Percentiles rank a stretch among this genome's conserved stretches.
Evolutionary conservation across 2,113 vertebrate genomes (phyloP).

Genomic region (Tenebrosternarchus preto): DNA sequence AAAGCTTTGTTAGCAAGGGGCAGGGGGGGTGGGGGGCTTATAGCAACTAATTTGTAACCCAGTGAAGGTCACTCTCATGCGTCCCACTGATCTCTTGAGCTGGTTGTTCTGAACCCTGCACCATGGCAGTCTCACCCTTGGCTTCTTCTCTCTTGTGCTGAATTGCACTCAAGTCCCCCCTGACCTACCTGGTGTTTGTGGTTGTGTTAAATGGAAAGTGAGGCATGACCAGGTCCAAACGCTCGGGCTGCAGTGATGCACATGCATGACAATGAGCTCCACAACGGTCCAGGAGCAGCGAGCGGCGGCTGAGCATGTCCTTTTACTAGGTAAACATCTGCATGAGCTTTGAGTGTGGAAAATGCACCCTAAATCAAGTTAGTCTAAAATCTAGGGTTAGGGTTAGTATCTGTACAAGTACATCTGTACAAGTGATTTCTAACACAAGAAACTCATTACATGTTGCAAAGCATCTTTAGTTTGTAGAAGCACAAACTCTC

Average conservation of each 20-base stretch:
- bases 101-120: slow-evolving; percentile 7
- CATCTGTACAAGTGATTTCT: too few species aligned
- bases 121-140: not conserved
- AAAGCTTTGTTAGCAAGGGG: not conserved
- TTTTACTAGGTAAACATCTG: not conserved
- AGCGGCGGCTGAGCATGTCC: not conserved
- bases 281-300: too few species aligned
- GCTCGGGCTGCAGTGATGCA: not conserved
- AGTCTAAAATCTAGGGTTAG: too few species aligned
- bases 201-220: slow-evolving; percentile 5
- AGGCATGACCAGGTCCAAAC: not conserved
- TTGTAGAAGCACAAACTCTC: too few species aligned
- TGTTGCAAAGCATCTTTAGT: too few species aligned
- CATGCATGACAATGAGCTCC: too few species aligned
- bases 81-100: not conserved
- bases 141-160: not conserved
- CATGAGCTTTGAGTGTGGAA: too few species aligned
- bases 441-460: too few species aligned
- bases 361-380: too few species aligned
- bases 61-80: slow-evolving; percentile 10
- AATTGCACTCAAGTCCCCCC: not conserved
- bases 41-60: not conserved
- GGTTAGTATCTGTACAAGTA: too few species aligned
- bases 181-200: slow-evolving; percentile 12
- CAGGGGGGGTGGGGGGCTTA: too few species aligned